A percentile compares a stretch with the other conserved stretches of the same genome.
Conservation (phyloP, 2,113 vertebrate genomes). For the Neogobius melanostomus region DNA sequence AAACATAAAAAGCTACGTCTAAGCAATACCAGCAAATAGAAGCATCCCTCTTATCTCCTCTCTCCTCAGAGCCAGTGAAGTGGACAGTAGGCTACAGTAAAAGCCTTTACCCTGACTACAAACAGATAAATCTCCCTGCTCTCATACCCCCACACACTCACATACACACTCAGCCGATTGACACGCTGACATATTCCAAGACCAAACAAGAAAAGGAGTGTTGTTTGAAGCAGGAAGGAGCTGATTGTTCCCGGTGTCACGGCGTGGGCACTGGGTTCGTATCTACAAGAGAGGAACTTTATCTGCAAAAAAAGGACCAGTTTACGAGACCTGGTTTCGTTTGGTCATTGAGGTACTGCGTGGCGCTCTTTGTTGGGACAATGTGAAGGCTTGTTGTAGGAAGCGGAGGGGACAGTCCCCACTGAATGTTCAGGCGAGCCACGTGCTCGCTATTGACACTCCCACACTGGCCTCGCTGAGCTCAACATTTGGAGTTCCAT, state of each 20-base stretch:
- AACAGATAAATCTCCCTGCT: slow-evolving; percentile 54
- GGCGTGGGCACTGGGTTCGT: slow-evolving; percentile 81
- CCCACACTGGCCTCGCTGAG: slow-evolving; percentile 87
- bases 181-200: slow-evolving; percentile 41
- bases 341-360: slow-evolving; percentile 77
- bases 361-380: slow-evolving; percentile 80
- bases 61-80: slow-evolving; percentile 22
- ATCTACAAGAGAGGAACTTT: slow-evolving; percentile 84
- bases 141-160: slow-evolving; percentile 40
- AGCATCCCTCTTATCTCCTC: slow-evolving; percentile 3
- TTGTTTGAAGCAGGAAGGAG: slow-evolving; percentile 76
- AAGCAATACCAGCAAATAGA: neutral
- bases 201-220: slow-evolving; percentile 62
- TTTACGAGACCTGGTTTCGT: slow-evolving; percentile 76
- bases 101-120: slow-evolving; percentile 44
- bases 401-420: slow-evolving; percentile 64
- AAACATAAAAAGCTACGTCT: neutral
- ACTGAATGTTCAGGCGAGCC: slow-evolving; percentile 85
- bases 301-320: slow-evolving; percentile 71
- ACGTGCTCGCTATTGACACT: slow-evolving; percentile 84
- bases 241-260: slow-evolving; percentile 74
- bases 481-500: slow-evolving; percentile 87
- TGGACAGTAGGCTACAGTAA: slow-evolving; percentile 53
- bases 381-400: slow-evolving; percentile 84
- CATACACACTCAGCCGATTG: slow-evolving; percentile 30